phyloP scores from a whole-genome alignment of 2,888 invertebrate genomes.

The Bugula neritina region DNA sequence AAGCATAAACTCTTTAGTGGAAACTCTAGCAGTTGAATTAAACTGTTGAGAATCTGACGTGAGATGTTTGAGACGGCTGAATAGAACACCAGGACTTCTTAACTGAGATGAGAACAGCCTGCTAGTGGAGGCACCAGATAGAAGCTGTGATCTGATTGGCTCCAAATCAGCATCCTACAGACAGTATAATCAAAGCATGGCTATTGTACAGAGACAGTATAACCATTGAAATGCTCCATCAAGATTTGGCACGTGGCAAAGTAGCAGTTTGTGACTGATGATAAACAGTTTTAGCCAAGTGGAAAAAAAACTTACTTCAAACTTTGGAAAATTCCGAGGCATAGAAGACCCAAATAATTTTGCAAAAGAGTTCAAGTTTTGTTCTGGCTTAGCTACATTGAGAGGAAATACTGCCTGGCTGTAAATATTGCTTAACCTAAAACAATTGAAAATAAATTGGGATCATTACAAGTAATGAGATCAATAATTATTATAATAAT shows the following conservation, averaged over 20 bases:
- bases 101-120: not conserved
- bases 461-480: too few species aligned
- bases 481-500: too few species aligned
- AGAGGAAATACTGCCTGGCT: conserved; percentile 4
- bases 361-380: not conserved
- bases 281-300: too few species aligned
- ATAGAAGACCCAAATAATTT: conserved; percentile 9
- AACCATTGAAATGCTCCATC: too few species aligned
- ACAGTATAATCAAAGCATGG: not conserved
- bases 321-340: conserved; percentile 20
- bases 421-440: conserved; percentile 20
- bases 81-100: not conserved
- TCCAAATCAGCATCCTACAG: conserved; percentile 15
- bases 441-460: too few species aligned
- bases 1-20: conserved; percentile 1
- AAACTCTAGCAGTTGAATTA: not conserved
- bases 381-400: conserved; percentile 18
- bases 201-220: too few species aligned
- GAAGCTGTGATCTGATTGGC: not conserved
- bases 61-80: conserved; percentile 11
- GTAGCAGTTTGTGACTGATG: too few species aligned
- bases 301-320: conserved; percentile 26
- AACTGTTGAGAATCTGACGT: not conserved
- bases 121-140: not conserved
- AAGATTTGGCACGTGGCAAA: too few species aligned